phyloP scores from a whole-genome alignment of 1,140 invertebrate species.

The Melipona quadrifasciata region DNA sequence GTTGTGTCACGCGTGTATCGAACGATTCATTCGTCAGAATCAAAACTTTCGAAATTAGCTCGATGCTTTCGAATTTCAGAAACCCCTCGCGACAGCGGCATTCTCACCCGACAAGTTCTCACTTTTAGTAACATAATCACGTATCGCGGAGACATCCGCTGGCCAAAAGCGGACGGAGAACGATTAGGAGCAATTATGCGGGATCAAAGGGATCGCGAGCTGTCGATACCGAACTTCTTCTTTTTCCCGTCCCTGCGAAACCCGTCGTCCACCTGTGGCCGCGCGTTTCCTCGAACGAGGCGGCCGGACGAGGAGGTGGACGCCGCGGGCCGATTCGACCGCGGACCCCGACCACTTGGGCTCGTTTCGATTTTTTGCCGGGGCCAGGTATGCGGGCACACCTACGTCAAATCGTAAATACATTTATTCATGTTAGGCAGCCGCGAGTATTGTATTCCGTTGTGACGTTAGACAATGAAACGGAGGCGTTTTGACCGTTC shows the following conservation, averaged over 20 bases:
- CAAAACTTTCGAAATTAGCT: background rate
- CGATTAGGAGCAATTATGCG: slow-evolving; percentile 57
- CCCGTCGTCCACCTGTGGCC: slow-evolving; percentile 60
- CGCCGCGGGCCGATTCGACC: slow-evolving; percentile 18
- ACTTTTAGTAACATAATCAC: background rate
- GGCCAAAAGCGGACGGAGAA: slow-evolving; percentile 1
- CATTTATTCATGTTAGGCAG: slow-evolving; percentile 71
- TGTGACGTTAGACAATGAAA: slow-evolving; percentile 64
- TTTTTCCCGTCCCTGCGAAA: slow-evolving; percentile 47
- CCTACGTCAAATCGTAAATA: slow-evolving; percentile 72
- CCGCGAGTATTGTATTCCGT: slow-evolving; percentile 68
- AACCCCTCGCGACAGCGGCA: background rate
- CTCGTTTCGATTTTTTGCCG: slow-evolving; percentile 64
- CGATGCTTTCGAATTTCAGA: background rate
- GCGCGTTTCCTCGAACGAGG: slow-evolving; percentile 50
- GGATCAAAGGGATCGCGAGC: slow-evolving; percentile 51
- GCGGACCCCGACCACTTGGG: slow-evolving; percentile 54
- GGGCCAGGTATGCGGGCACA: slow-evolving; percentile 63
- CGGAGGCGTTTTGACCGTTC: slow-evolving; percentile 64
- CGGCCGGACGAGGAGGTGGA: background rate
- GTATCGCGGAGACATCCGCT: background rate
- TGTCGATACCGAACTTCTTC: slow-evolving; percentile 47
- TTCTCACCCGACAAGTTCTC: background rate
- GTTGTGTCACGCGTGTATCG: background rate
- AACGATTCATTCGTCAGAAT: background rate